Evolutionary conservation across 2,113 vertebrate genomes (phyloP).

Genomic region (Silurus glanis): DNA sequence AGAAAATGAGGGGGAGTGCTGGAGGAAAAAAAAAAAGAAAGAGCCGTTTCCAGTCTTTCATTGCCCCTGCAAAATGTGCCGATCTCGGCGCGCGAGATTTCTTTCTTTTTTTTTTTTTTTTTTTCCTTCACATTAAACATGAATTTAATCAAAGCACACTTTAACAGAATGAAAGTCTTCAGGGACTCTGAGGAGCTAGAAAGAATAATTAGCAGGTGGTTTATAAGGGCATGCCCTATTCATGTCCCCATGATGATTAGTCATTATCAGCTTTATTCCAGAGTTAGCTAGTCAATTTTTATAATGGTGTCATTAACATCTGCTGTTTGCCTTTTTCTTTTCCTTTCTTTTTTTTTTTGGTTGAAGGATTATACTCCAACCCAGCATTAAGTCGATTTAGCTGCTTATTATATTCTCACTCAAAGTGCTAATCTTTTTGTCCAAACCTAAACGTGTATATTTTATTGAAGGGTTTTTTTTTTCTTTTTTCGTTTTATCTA

Average conservation of each 20-base stretch:
- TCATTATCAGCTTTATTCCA: constrained; percentile 57
- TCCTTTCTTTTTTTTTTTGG: neutral
- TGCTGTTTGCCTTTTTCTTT: neutral
- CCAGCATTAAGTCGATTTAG: neutral
- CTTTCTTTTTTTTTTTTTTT: constrained; percentile 25
- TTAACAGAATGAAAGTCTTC: constrained; percentile 45
- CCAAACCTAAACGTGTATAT: neutral
- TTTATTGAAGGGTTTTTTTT: neutral
- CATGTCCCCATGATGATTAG: constrained; percentile 64
- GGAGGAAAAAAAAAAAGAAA: neutral
- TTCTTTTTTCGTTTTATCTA: neutral
- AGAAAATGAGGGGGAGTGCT: neutral
- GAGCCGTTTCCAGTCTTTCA: neutral
- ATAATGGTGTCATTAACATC: constrained; percentile 20
- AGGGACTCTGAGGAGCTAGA: constrained; percentile 55
- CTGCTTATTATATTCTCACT: neutral
- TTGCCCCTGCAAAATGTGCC: constrained; percentile 34
- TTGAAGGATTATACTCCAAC: neutral
- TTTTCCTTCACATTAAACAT: constrained; percentile 58
- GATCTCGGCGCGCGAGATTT: constrained; percentile 50
- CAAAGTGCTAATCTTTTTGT: neutral
- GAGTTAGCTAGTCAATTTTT: constrained; percentile 31
- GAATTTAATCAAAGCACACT: constrained; percentile 67
- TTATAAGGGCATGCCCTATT: constrained; percentile 60
- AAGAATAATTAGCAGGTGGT: constrained; percentile 57